These are phyloP conservation scores for Drosophila nr. perissopoda DNA, from an alignment of 2,888 invertebrate species.

Conservation along the genomic window DNA sequence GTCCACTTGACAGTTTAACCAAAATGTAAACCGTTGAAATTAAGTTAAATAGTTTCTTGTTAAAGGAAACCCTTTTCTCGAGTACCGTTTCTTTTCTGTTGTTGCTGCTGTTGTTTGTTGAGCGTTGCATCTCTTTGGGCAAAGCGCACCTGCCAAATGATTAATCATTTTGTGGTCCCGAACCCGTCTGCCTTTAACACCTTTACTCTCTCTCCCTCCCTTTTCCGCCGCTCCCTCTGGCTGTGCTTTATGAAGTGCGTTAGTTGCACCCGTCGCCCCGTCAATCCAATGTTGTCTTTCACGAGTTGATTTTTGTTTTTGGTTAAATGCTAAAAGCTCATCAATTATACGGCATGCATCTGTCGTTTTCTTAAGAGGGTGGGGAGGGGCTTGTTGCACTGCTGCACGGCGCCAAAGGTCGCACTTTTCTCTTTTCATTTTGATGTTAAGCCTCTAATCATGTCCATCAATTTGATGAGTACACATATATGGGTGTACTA, in stretches of 20 bases:
- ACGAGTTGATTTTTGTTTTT: conserved; percentile 46
- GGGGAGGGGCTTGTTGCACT: conserved; percentile 36
- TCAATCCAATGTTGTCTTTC: conserved; percentile 22
- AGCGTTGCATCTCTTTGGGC: conserved; percentile 20
- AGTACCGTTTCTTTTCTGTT: conserved; percentile 60
- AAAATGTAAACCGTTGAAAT: conserved; percentile 71
- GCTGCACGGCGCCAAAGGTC: conserved; percentile 72
- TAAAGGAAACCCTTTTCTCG: conserved; percentile 66
- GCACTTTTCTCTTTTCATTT: conserved; percentile 70
- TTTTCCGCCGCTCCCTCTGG: conserved; percentile 3
- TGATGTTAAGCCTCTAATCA: conserved; percentile 69
- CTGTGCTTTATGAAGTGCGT: conserved; percentile 27
- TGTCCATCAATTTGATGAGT: conserved; percentile 79
- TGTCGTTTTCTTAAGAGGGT: conserved; percentile 50
- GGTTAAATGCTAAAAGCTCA: conserved; percentile 80
- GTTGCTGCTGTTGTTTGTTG: conserved; percentile 2
- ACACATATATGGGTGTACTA: conserved; percentile 12
- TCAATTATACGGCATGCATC: conserved; percentile 77
- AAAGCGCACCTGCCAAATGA: conserved; percentile 82
- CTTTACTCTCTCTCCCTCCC: conserved; percentile 36
- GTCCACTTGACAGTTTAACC: conserved; percentile 79
- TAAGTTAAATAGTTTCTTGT: conserved; percentile 82
- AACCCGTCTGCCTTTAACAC: conserved; percentile 63
- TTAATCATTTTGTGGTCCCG: conserved; percentile 79
- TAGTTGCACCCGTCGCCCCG: conserved; percentile 42